Evolutionary conservation across 2,113 vertebrate species (phyloP).

Genomic region (Dinomys branickii): DNA sequence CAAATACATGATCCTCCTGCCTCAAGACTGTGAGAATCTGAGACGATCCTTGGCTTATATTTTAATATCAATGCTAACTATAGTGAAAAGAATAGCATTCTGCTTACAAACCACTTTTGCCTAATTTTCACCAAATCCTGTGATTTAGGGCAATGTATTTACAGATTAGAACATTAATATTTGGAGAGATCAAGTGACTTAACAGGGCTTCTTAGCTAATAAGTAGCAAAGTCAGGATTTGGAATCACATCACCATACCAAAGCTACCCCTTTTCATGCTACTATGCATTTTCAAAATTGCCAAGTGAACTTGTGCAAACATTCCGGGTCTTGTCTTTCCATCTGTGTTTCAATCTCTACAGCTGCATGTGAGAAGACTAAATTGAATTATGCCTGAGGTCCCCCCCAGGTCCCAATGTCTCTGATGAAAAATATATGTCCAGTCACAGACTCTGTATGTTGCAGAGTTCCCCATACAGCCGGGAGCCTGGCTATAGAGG

Average conservation of each 20-base stretch:
- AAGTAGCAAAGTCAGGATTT: background rate
- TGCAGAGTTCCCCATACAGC: background rate
- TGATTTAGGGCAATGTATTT: background rate
- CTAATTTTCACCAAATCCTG: background rate
- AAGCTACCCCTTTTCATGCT: background rate
- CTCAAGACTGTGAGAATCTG: background rate
- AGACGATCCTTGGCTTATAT: background rate
- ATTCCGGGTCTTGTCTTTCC: background rate
- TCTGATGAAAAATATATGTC: slow-evolving; percentile 65
- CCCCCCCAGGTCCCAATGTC: background rate
- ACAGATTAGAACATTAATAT: background rate
- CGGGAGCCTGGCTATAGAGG: background rate
- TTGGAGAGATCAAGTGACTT: background rate
- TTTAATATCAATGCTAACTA: background rate
- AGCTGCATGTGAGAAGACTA: slow-evolving; percentile 22
- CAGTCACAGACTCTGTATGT: background rate
- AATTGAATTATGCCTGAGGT: slow-evolving; percentile 45
- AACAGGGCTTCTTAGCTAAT: background rate
- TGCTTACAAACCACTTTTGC: background rate
- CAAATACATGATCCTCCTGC: background rate
- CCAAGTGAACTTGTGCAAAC: slow-evolving; percentile 3
- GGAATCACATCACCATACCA: background rate
- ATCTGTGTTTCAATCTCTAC: background rate
- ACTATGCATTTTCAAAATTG: background rate
- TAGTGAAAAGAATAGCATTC: background rate